Evolutionary conservation across 2,113 vertebrate genomes (phyloP).

Genomic region (Platysteira castanea): DNA sequence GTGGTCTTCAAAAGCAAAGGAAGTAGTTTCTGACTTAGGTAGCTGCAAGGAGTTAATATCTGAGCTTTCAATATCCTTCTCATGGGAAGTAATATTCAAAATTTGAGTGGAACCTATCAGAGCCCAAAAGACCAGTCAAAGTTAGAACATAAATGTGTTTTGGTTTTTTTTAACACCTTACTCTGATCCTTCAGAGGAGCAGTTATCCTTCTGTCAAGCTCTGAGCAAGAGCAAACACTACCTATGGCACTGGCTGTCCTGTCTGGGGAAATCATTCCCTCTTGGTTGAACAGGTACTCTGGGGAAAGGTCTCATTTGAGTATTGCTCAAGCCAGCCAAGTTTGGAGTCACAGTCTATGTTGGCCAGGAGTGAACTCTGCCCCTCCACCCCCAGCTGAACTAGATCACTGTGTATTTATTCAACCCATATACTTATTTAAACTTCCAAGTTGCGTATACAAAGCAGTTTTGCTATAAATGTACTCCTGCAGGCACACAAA

Average conservation of each 20-base stretch:
- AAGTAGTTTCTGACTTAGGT: background rate
- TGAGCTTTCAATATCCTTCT: background rate
- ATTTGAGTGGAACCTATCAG: background rate
- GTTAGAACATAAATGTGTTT: rapidly evolving
- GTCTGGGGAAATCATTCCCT: background rate
- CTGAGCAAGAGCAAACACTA: background rate
- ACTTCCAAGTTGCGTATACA: background rate
- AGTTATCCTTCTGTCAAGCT: background rate
- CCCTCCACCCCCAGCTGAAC: background rate
- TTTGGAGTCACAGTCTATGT: background rate
- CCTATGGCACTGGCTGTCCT: background rate
- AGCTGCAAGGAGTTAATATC: background rate
- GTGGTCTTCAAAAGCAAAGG: background rate
- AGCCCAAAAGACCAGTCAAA: background rate
- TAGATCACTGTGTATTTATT: background rate
- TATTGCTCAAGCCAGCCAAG: background rate
- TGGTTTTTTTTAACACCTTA: background rate
- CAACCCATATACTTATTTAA: background rate
- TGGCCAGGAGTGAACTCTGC: background rate
- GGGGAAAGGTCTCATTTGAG: background rate
- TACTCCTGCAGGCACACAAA: background rate
- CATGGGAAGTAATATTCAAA: background rate
- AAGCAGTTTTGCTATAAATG: background rate
- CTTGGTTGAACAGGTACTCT: background rate
- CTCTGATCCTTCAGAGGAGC: background rate